Conservation (phyloP, 2,113 vertebrate genomes). For the Hiodon tergisus region DNA sequence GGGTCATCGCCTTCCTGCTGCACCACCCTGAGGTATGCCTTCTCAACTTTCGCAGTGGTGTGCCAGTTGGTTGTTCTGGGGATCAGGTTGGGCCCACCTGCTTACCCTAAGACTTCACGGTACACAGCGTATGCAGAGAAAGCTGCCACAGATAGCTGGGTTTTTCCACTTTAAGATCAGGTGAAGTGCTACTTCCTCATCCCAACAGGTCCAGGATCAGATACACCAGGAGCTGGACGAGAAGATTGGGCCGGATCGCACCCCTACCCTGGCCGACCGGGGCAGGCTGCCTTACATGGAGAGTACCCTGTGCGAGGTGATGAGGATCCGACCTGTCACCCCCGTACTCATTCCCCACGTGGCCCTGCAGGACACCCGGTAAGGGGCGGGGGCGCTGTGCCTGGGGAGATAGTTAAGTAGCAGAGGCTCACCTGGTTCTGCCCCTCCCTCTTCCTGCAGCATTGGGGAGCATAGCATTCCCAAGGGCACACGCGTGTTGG, state of each 20-base stretch:
- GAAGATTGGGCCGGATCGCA: conserved; percentile 47
- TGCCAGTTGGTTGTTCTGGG: neutral
- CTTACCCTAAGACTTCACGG: too few relatives aligned
- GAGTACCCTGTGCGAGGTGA: conserved; percentile 62
- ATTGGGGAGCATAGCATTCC: conserved; percentile 49
- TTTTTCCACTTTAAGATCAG: neutral
- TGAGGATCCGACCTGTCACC: conserved; percentile 68
- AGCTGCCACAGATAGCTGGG: neutral
- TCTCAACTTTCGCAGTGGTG: too few relatives aligned
- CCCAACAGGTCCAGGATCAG: conserved; percentile 55
- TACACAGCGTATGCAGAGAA: too few relatives aligned
- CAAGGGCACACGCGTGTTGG: conserved; percentile 59
- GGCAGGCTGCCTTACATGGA: conserved; percentile 58
- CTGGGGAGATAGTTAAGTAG: neutral
- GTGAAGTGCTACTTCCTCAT: neutral
- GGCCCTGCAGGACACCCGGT: conserved; percentile 59
- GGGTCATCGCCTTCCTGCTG: conserved; percentile 62
- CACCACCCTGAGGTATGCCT: conserved; percentile 54
- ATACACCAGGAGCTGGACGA: conserved; percentile 65
- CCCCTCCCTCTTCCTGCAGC: conserved; percentile 32
- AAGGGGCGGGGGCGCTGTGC: neutral
- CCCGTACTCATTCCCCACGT: conserved; percentile 66
- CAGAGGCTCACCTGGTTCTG: neutral
- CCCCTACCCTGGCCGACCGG: conserved; percentile 49
- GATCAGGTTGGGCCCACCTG: too few relatives aligned